Evolutionary conservation across 2,113 vertebrate species (phyloP).

Genomic region (Nesoenas mayeri): DNA sequence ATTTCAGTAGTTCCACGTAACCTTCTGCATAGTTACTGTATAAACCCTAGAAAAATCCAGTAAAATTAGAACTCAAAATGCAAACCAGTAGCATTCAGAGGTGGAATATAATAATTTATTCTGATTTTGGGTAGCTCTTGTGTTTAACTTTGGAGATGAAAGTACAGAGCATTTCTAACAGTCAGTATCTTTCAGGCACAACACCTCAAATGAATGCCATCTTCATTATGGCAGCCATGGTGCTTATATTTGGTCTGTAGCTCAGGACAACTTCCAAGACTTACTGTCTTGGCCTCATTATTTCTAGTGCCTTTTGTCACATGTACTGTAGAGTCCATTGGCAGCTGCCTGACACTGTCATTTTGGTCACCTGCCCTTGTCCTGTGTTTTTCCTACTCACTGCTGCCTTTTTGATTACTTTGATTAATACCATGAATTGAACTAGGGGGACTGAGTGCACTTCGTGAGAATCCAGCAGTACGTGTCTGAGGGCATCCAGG

Average conservation of each 20-base stretch:
- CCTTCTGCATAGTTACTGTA: background rate
- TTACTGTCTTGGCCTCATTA: background rate
- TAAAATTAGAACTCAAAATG: background rate
- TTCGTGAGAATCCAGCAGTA: background rate
- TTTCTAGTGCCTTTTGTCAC: background rate
- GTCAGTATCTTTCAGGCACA: background rate
- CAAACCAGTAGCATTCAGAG: background rate
- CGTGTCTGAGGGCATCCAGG: background rate
- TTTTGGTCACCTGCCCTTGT: background rate
- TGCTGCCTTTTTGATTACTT: background rate
- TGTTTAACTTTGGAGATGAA: accelerated
- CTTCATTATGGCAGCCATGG: background rate
- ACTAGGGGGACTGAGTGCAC: background rate
- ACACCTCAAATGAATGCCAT: background rate
- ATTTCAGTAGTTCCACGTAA: background rate
- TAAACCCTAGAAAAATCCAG: background rate
- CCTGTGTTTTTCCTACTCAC: background rate
- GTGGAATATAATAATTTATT: background rate
- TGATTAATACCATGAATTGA: background rate
- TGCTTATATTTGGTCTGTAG: background rate
- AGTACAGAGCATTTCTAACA: background rate
- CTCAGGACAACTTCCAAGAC: background rate
- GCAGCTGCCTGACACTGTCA: background rate
- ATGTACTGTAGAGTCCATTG: background rate
- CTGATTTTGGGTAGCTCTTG: background rate